Conservation (phyloP, 2,797 vertebrate genomes). For the Luscinia megarhynchos region DNA sequence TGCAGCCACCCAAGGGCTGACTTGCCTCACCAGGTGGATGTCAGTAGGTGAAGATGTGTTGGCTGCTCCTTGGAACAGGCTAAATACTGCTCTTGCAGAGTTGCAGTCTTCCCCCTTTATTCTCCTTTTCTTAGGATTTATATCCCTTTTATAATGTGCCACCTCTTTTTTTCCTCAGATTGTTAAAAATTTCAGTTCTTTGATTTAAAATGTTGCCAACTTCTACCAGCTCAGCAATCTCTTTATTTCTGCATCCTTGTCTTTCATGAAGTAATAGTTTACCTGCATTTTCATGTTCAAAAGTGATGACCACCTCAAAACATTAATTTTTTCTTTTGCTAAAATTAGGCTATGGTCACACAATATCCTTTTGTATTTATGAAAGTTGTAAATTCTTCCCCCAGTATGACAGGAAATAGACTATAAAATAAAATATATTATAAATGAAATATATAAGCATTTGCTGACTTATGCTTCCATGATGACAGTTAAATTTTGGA, state of each 20-base stretch:
- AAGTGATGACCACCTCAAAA: background rate
- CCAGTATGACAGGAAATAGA: background rate
- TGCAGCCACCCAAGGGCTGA: background rate
- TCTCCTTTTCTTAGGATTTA: constrained; percentile 2
- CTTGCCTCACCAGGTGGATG: background rate
- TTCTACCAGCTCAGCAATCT: background rate
- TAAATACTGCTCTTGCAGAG: background rate
- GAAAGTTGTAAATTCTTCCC: background rate
- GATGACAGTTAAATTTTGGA: background rate
- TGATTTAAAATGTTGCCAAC: constrained; percentile 21
- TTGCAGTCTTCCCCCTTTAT: background rate
- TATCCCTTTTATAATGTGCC: background rate
- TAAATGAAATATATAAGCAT: background rate
- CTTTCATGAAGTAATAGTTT: background rate
- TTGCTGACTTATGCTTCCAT: background rate
- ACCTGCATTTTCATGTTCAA: background rate
- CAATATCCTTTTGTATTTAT: background rate
- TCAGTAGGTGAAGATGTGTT: background rate
- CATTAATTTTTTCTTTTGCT: background rate
- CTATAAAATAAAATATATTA: background rate
- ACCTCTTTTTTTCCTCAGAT: background rate
- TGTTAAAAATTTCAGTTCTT: background rate
- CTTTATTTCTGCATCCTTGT: background rate
- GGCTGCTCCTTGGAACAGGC: background rate
- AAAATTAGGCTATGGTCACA: background rate